Evolutionary conservation across 2,797 vertebrate genomes (phyloP), one percentile per base, ranked within the genome.

Genomic region (Rachycentron canadum): DNA sequence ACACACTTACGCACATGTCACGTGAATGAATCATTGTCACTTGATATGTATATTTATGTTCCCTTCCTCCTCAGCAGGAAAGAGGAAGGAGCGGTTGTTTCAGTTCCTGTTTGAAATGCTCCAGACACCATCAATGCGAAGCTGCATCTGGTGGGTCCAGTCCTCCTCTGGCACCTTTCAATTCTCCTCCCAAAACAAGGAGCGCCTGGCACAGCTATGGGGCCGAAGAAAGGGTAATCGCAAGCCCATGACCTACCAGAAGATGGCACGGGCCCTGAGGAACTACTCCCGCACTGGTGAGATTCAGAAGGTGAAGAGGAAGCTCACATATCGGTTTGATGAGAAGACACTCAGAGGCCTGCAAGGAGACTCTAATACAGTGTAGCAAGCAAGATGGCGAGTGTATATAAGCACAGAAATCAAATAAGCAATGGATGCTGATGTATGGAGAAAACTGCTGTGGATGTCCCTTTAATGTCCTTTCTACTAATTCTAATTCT

Each of bases 101-200:
- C 95, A 96, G 91, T 96, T 96, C 84, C 92, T 96, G 34, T 96
- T 95, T 1, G 95, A 96, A 89, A 96, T 96, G 95, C 94, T 96
- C 34, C 94, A 96, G 91, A 95, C 93, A 0, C 95, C 95, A 13
- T 93, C 94, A 1, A 96, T 96, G 96, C 90, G 90, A 21, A 95
- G 93, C 89, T 96, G 96, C 81, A 95, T 96, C 85, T 96, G 95
- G 95, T 96, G 96, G 96, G 94, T 96, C 19, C 95, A 96, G 68
- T 95, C 94, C 0, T 89, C 92, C 1, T 85, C 88, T 0, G 96
- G 96, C 6, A 96, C 92, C 0, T 96, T 96, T 85, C 96, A 96
- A 92, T 96, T 96, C 84, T 96, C 95, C 40, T 96, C 96, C 7
- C 95, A 96, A 81, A 96, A 96, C 90, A 96, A 96, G 81, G 96